Percentiles rank a stretch among this genome's conserved stretches.
Evolutionary conservation across 1,140 invertebrate species (phyloP).

Genomic region (Melanaphis sacchari): DNA sequence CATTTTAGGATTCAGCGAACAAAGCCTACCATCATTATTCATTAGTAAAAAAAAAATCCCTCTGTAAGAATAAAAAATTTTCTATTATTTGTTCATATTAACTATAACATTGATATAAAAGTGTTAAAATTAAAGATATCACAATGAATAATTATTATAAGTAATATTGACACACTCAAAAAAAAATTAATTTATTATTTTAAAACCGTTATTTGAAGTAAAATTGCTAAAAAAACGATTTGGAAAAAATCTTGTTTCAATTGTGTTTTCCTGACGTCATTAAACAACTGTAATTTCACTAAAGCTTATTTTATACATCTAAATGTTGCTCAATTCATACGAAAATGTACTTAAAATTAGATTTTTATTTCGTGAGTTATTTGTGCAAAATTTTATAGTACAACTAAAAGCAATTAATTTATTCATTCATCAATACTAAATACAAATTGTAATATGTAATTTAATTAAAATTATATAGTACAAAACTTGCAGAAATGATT

Average conservation of each 20-base stretch:
- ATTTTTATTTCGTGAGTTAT: not conserved
- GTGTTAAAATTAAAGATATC: too few species aligned
- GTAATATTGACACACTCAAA: too few species aligned
- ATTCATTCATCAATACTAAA: not conserved
- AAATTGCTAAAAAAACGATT: not conserved
- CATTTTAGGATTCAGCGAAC: too few species aligned
- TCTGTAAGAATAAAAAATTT: too few species aligned
- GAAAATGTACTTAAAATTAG: not conserved
- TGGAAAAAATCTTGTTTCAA: not conserved
- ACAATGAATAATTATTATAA: too few species aligned
- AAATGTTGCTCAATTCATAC: not conserved
- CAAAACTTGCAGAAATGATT: not conserved
- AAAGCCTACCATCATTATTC: too few species aligned
- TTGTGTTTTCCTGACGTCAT: not conserved
- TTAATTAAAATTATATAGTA: not conserved
- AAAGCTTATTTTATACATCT: not conserved
- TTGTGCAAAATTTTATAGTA: not conserved
- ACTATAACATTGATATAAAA: too few species aligned
- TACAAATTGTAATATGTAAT: not conserved
- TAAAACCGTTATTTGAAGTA: too few species aligned
- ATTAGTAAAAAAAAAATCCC: too few species aligned
- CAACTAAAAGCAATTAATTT: not conserved
- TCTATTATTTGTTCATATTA: too few species aligned
- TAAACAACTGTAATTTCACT: not conserved
- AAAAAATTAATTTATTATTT: too few species aligned